A percentile compares a stretch with the other conserved stretches of the same genome.
phyloP scores from a whole-genome alignment of 2,888 invertebrate species.

The Leucophenga maculata region DNA sequence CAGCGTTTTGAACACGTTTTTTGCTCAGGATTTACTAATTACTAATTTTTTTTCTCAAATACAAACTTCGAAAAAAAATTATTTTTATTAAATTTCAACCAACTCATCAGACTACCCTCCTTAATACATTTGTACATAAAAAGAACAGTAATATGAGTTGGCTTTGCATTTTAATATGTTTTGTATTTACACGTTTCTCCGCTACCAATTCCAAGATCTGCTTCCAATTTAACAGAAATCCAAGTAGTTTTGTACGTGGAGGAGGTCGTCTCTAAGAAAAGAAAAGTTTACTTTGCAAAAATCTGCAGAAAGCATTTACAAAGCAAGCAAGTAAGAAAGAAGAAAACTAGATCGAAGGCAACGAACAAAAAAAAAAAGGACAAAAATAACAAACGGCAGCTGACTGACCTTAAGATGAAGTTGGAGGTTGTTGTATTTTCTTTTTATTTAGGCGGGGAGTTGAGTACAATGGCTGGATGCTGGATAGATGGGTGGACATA shows the following conservation, averaged over 20 bases:
- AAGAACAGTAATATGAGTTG: conserved; percentile 58
- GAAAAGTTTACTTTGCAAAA: conserved; percentile 63
- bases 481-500: conserved; percentile 22
- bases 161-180: conserved; percentile 66
- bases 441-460: background rate
- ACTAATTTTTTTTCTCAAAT: too few relatives aligned
- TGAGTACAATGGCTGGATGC: background rate
- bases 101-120: background rate
- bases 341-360: conserved; percentile 25
- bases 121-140: background rate
- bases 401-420: conserved; percentile 49
- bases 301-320: conserved; percentile 65
- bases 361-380: conserved; percentile 18
- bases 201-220: background rate
- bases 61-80: background rate
- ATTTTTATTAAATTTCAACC: conserved; percentile 13
- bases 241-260: background rate
- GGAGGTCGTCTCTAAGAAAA: background rate
- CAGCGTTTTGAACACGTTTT: conserved; percentile 15
- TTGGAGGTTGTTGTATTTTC: conserved; percentile 32
- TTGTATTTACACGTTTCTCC: conserved; percentile 35
- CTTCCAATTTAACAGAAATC: background rate
- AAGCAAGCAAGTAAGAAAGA: conserved; percentile 44
- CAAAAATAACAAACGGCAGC: conserved; percentile 32
- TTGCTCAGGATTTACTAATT: background rate